phyloP scores from a whole-genome alignment of 1,140 invertebrate genomes.

The Drosophila miranda region DNA sequence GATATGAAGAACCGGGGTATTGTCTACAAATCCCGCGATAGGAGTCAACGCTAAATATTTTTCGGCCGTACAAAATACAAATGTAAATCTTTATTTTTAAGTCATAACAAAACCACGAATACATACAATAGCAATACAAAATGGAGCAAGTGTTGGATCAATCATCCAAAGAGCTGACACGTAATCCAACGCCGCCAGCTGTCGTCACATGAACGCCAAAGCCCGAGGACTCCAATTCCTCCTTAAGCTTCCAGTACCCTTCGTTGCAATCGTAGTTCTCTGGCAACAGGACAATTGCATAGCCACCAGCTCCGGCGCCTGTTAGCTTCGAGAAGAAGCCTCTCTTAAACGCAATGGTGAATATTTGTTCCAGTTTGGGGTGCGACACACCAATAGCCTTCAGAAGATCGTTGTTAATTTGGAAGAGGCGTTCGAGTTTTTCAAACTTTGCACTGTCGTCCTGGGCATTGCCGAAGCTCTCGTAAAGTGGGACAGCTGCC shows the following conservation, averaged over 20 bases:
- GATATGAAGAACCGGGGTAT: slow-evolving; percentile 96
- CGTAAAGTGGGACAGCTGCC: slow-evolving; percentile 70
- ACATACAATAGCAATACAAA: slow-evolving; percentile 71
- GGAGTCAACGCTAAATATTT: slow-evolving; percentile 87
- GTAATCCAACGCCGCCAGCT: slow-evolving; percentile 72
- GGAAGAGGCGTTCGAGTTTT: slow-evolving; percentile 86
- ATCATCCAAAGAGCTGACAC: slow-evolving; percentile 54
- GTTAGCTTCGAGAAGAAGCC: slow-evolving; percentile 93
- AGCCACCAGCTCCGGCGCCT: slow-evolving; percentile 96
- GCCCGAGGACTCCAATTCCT: slow-evolving; percentile 74
- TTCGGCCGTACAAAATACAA: slow-evolving; percentile 53
- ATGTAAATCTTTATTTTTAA: slow-evolving; percentile 72
- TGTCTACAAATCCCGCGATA: slow-evolving; percentile 93
- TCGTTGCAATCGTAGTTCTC: slow-evolving; percentile 80
- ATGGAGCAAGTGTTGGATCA: slow-evolving; percentile 28
- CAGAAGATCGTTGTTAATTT: slow-evolving; percentile 94
- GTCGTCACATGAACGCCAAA: slow-evolving; percentile 77
- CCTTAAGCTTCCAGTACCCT: slow-evolving; percentile 75
- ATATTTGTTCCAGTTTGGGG: slow-evolving; percentile 90
- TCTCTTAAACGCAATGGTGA: slow-evolving; percentile 86
- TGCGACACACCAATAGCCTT: slow-evolving; percentile 93
- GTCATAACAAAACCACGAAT: slow-evolving; percentile 60
- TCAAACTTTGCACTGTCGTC: slow-evolving; percentile 83
- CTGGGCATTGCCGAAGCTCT: slow-evolving; percentile 71
- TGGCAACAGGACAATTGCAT: slow-evolving; percentile 85